Base-by-base conservation (phyloP, 2,888 invertebrate species). In the Orthosia gracilis region DNA sequence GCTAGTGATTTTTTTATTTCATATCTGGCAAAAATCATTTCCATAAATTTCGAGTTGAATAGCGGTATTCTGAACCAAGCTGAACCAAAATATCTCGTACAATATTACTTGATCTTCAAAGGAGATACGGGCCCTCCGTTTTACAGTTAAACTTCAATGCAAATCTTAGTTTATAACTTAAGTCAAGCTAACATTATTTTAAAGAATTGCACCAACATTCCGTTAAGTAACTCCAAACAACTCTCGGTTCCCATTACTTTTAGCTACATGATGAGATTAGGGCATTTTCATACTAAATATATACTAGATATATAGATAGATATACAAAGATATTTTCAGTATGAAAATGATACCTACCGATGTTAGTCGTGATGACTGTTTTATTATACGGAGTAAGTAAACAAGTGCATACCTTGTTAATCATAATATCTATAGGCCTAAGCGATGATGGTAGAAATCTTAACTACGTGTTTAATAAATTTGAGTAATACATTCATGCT, bases 91-190 rank as follows among this genome's bases (percentile, higher is more conserved):
- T 57, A 45, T 65, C 21, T 70, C 52, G 26, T 65, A 40, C 40
- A n/a, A 13, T n/a, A 26, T n/a, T 17, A 40, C 26, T 23, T 26
- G 18, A 50, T 63, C 40, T 2, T 58, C 17, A 54, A 72, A 64
- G n/a, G 21, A 66, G 23, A 55, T 70, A 58, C 50, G 52, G 23
- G 31, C 63, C 5, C 26, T 50, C 13, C 23, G 21, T 61, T 76
- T 74, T 70, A 76, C 45, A 49, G 15, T 21, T 17, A 55, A 80
- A 75, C 64, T 77, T 80, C 62, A 66, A 49, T 73, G 69, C 64
- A 63, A 54, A 77, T 61, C 61, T 63, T 21, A 57, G 58, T 83
- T 78, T 66, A 80, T 49, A 63, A 63, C 73, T n/a, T 11, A 74
- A 76, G 54, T 80, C 54, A 68, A 76, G 76, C 57, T 70, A 58